Evolutionary conservation across 2,113 vertebrate genomes (phyloP), one percentile per base, ranked within the genome.

Genomic region (Scomber colias): DNA sequence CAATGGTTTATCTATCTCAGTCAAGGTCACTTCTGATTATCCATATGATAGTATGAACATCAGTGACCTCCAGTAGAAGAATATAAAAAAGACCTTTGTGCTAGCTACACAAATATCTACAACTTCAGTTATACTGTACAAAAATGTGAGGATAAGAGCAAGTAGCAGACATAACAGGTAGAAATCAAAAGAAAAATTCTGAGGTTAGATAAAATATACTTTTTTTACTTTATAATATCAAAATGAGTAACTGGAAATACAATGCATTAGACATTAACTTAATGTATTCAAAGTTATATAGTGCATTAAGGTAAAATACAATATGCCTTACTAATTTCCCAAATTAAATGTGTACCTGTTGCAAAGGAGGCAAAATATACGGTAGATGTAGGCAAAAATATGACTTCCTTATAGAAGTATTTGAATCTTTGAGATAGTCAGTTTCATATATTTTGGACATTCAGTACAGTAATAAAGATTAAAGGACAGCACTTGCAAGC

Each of bases 1-100:
- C 5, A 14, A 48, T 63, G 45, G 56, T 66, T 77, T 70, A 51
- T 66, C 80, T 86, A 61, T 71, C 59, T 65, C 21, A 68, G 65
- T 44, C 68, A 64, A 83, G 79, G 73, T 85, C 77, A 74, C 31
- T 44, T 64, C 49, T 62, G 86, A 76, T 83, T 74, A 76, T 61
- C 48, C 65, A 55, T 24, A 53, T 57, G 69, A 51, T 76, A 48
- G 61, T 5, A 1, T 69, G 69, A 82, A 40, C 66, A 57, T 50
- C 60, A 46, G 55, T 79, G 35, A 84, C 61, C 66, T 65, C 17
- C 31, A 65, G 62, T 27, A 66, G 40, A 21, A 50, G 46, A 40
- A 64, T 54, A 54, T 66, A 9, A 31, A 66, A 0, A 48, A 16
- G n/a, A 45, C 35, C 70, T 71, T 24, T 59, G 40, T 45, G 35